These are phyloP conservation scores for Phasia obesa DNA, from an alignment of 2,888 invertebrate species.

Conservation along the genomic window DNA sequence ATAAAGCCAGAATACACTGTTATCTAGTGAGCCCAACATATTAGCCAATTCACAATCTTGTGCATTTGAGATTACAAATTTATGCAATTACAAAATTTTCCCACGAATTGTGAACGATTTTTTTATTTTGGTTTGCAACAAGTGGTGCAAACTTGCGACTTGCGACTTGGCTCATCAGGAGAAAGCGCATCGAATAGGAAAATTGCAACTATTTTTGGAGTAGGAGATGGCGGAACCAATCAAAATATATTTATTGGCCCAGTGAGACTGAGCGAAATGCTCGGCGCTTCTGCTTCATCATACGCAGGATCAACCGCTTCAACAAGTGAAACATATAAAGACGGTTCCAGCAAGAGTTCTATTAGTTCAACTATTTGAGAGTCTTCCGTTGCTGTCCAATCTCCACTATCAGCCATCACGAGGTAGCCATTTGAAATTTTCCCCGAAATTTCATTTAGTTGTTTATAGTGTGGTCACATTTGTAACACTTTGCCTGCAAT, in stretches of 20 bases:
- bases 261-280: neutral
- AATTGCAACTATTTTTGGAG: constrained; percentile 39
- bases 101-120: neutral
- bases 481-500: constrained; percentile 20
- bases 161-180: constrained; percentile 19
- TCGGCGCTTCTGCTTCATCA: neutral
- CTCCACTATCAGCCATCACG: too few species aligned
- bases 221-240: constrained; percentile 19
- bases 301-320: neutral
- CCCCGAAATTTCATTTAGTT: constrained; percentile 36
- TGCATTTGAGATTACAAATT: neutral
- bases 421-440: neutral
- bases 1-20: too few species aligned
- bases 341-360: neutral
- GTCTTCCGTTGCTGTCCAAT: neutral
- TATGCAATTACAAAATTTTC: neutral
- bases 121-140: neutral
- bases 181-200: constrained; percentile 26
- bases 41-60: neutral
- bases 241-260: neutral
- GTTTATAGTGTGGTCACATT: constrained; percentile 46
- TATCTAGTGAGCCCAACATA: too few species aligned
- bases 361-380: too few species aligned
- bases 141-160: neutral
- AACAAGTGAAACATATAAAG: neutral